Percentiles rank a stretch among this genome's conserved stretches.
phyloP scores from a whole-genome alignment of 2,113 vertebrate species.

The Esox niger region DNA sequence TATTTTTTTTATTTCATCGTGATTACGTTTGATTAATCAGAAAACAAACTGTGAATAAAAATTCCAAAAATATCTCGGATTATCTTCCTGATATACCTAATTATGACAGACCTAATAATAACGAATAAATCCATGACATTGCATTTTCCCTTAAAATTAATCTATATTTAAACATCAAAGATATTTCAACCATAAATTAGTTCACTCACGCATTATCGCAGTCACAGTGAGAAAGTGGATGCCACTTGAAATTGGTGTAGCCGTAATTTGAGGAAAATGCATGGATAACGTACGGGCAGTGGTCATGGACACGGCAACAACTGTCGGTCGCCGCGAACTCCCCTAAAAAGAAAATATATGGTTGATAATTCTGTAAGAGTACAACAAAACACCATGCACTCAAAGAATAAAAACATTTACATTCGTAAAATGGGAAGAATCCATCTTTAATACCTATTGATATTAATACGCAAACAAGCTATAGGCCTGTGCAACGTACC shows the following conservation, averaged over 20 bases:
- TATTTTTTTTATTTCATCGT: too few relatives aligned
- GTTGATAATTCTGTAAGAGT: too few relatives aligned
- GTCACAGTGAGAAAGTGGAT: slow-evolving; percentile 86
- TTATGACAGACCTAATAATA: too few relatives aligned
- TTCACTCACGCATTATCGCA: slow-evolving; percentile 82
- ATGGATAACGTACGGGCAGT: slow-evolving; percentile 85
- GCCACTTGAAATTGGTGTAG: slow-evolving; percentile 86
- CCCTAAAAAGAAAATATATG: slow-evolving; percentile 64
- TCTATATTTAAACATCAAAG: too few relatives aligned
- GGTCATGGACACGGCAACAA: slow-evolving; percentile 88
- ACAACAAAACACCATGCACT: background rate
- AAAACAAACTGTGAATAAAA: too few relatives aligned
- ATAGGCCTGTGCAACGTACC: slow-evolving; percentile 66
- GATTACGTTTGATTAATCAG: too few relatives aligned
- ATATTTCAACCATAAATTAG: too few relatives aligned
- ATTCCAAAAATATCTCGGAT: too few relatives aligned
- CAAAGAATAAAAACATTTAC: background rate
- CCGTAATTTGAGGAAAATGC: slow-evolving; percentile 82
- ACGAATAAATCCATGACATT: too few relatives aligned
- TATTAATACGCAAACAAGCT: too few relatives aligned
- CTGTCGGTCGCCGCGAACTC: slow-evolving; percentile 79
- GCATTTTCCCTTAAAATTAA: too few relatives aligned
- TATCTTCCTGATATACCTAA: too few relatives aligned
- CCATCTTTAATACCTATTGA: background rate
- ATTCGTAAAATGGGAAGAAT: background rate